These are phyloP conservation scores for Zaprionus inermis DNA, from an alignment of 1,140 invertebrate genomes.

Conservation along the genomic window DNA sequence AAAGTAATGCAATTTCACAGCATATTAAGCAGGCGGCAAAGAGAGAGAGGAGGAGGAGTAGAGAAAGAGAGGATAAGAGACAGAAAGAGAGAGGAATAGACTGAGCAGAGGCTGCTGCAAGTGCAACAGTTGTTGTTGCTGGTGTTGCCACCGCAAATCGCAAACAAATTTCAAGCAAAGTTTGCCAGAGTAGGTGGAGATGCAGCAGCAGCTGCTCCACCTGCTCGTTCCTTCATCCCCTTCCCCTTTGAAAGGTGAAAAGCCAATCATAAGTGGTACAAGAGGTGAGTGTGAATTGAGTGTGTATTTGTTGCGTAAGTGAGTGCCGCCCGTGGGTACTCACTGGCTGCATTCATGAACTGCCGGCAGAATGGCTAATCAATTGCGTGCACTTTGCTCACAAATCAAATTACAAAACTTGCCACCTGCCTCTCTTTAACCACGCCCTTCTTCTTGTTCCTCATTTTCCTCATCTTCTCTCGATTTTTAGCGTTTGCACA, in stretches of 20 bases:
- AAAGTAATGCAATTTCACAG: conserved; percentile 81
- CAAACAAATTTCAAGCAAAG: conserved; percentile 56
- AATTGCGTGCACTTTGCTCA: conserved; percentile 76
- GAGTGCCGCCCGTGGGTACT: conserved; percentile 44
- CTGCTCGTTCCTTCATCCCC: not conserved
- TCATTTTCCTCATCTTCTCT: conserved; percentile 7
- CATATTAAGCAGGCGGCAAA: conserved; percentile 73
- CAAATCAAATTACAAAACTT: conserved; percentile 81
- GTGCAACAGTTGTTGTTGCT: conserved; percentile 76
- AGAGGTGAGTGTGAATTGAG: conserved; percentile 23
- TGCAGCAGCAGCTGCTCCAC: conserved; percentile 6
- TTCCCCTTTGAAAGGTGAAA: conserved; percentile 34
- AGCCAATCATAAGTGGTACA: conserved; percentile 49
- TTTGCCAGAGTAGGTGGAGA: conserved; percentile 21
- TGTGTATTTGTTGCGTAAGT: not conserved
- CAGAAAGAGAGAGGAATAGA: conserved; percentile 47
- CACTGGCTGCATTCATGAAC: conserved; percentile 48
- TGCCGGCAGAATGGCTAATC: conserved; percentile 74
- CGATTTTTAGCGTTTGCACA: conserved; percentile 33
- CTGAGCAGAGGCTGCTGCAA: conserved; percentile 7
- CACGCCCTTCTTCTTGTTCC: not conserved
- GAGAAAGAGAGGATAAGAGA: conserved; percentile 48
- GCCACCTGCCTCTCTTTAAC: conserved; percentile 60
- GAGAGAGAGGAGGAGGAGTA: conserved; percentile 52
- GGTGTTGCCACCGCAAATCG: conserved; percentile 46